Evolutionary conservation across 2,888 invertebrate species (phyloP), one percentile per base, ranked within the genome.

Genomic region (Parnassius apollo): DNA sequence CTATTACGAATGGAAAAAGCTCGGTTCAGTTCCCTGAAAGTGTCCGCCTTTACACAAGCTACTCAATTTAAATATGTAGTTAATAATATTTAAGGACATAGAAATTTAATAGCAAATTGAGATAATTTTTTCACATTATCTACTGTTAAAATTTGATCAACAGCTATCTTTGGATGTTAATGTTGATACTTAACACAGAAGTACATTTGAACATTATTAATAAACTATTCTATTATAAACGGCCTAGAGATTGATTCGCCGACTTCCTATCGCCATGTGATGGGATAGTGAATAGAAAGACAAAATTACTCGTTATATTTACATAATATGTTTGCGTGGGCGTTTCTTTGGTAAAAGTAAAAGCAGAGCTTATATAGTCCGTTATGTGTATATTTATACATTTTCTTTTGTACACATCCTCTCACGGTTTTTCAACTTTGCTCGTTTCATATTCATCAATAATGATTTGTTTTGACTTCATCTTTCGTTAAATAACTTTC

Each of bases 1-100:
- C 49, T 49, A 62, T 75, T 75, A 50, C 42, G 35, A 12, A 35
- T 52, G 13, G 45, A 44, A 13, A 61, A 56, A 50, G 18, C 11
- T 22, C 42, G 18, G 9, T 54, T 9, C 22, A 18, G 13, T 60
- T 35, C 18, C 35, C 48, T 10, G n/a, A 60, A 60, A 42, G 52
- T 46, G 35, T 59, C 48, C 12, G 52, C 11, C 22, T 59, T n/a
- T 49, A 49, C 8, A 42, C 46, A 35, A 35, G 35, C 35, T 35
- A 35, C 35, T 2, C 35, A 35, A 35, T 35, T 35, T 35, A 35
- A 35, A 35, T 7, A 35, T 35, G 4, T 35, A 35, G 35, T 35
- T 35, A 35, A 35, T 35, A 35, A 35, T 35, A 35, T 35, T 3
- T 35, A 35, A 3, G 35, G 7, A 35, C 7, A 4, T 7, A 35